These are phyloP conservation scores for Xenus cinereus DNA, from an alignment of 2,113 vertebrate species.

Conservation along the genomic window DNA sequence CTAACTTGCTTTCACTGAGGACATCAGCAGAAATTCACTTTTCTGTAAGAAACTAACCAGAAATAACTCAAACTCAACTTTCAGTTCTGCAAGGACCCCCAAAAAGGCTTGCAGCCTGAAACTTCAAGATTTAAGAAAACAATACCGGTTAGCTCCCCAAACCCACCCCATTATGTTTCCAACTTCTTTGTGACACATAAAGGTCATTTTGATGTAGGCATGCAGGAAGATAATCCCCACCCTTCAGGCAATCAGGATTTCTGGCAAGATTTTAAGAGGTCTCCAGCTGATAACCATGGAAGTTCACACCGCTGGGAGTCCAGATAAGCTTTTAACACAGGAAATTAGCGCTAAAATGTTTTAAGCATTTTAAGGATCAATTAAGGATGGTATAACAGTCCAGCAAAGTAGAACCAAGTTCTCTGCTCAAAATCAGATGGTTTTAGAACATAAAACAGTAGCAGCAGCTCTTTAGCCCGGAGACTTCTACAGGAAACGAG, in stretches of 20 bases:
- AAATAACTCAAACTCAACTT: not conserved
- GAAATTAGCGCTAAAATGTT: constrained; percentile 59
- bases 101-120: not conserved
- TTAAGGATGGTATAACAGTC: constrained; percentile 28
- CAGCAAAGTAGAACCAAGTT: constrained; percentile 1
- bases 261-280: constrained; percentile 54
- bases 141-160: not conserved
- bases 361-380: constrained; percentile 44
- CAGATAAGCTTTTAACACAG: constrained; percentile 61
- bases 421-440: not conserved
- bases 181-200: not conserved
- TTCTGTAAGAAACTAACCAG: not conserved
- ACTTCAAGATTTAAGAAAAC: not conserved
- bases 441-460: constrained; percentile 14
- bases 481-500: constrained; percentile 15
- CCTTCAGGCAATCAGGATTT: constrained; percentile 27
- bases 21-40: not conserved
- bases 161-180: not conserved
- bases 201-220: constrained; percentile 31
- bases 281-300: constrained; percentile 60
- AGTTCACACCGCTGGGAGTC: constrained; percentile 43
- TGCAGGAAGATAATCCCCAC: constrained; percentile 40
- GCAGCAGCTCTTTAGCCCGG: not conserved
- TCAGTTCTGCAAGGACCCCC: not conserved
- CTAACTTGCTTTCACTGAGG: not conserved